phyloP scores from a whole-genome alignment of 2,113 vertebrate genomes.

The Austrofundulus limnaeus region DNA sequence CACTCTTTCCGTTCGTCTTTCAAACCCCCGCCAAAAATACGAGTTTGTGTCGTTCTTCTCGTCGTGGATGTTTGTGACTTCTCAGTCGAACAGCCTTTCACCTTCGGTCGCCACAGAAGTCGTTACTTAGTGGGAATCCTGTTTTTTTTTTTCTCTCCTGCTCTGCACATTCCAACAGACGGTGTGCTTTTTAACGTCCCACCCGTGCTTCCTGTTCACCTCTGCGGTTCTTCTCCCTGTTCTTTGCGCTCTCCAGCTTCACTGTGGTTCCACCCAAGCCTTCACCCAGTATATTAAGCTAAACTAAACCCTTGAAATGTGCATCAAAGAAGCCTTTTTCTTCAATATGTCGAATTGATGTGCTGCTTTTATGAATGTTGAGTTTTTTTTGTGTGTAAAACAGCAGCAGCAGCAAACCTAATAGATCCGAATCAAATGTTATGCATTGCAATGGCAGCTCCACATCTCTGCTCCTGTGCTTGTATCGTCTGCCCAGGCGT shows the following conservation, averaged over 20 bases:
- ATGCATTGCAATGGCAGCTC: constrained; percentile 75
- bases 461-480: constrained; percentile 53
- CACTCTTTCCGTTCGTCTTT: constrained; percentile 27
- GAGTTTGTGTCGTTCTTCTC: constrained; percentile 13
- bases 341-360: constrained; percentile 41
- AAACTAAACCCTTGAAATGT: constrained; percentile 78
- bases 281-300: constrained; percentile 78
- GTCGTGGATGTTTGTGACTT: constrained; percentile 39
- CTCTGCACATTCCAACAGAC: constrained; percentile 76
- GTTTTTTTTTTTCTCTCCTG: constrained; percentile 37
- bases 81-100: constrained; percentile 54
- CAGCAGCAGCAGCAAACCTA: constrained; percentile 72
- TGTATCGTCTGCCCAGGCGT: constrained; percentile 39
- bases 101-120: constrained; percentile 32
- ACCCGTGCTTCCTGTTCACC: constrained; percentile 41
- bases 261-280: constrained; percentile 67
- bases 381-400: constrained; percentile 59
- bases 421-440: constrained; percentile 71
- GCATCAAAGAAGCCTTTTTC: constrained; percentile 59
- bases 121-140: constrained; percentile 23
- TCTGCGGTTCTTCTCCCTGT: constrained; percentile 29
- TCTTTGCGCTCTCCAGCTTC: constrained; percentile 54
- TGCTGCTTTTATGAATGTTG: constrained; percentile 69
- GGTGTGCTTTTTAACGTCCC: constrained; percentile 51
- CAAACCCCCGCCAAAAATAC: constrained; percentile 55